A percentile compares a stretch with the other conserved stretches of the same genome.
phyloP scores from a whole-genome alignment of 1,140 invertebrate species.

The Apis florea region DNA sequence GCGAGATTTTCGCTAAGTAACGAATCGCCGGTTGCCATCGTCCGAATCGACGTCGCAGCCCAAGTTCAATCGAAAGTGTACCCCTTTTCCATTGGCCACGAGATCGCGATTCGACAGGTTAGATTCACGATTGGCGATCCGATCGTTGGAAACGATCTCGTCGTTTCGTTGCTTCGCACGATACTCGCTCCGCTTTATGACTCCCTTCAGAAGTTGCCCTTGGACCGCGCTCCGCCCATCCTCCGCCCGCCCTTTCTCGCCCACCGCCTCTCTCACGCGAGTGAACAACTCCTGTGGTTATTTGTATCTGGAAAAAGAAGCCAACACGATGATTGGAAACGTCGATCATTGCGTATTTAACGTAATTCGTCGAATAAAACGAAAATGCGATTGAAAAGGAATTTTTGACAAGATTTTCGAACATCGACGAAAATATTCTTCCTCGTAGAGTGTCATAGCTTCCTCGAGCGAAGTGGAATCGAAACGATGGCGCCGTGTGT shows the following conservation, averaged over 20 bases:
- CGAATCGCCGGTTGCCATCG: too few relatives aligned
- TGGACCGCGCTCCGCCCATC: slow-evolving; percentile 61
- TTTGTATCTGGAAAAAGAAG: slow-evolving; percentile 73
- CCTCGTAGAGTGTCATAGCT: background rate
- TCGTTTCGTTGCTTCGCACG: background rate
- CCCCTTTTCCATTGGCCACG: slow-evolving; percentile 19
- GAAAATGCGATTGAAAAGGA: too few relatives aligned
- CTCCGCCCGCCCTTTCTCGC: slow-evolving; percentile 66
- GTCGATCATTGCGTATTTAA: background rate
- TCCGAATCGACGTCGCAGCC: too few relatives aligned
- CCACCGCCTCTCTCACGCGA: slow-evolving; percentile 63
- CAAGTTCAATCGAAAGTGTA: background rate
- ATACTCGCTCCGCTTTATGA: slow-evolving; percentile 22
- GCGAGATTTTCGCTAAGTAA: too few relatives aligned
- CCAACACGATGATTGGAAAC: background rate
- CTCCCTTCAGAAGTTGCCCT: slow-evolving; percentile 45
- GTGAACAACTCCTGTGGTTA: slow-evolving; percentile 75
- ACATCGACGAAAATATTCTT: background rate
- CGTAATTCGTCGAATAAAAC: too few relatives aligned
- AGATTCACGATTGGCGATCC: slow-evolving; percentile 68
- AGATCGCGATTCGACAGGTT: slow-evolving; percentile 73
- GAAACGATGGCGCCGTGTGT: background rate
- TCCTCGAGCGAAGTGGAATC: background rate
- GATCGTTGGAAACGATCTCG: slow-evolving; percentile 51
- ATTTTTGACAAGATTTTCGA: too few relatives aligned